Percentiles rank a stretch among this genome's conserved stretches.
These are phyloP conservation scores for Theocolax elegans DNA, from an alignment of 1,140 invertebrate genomes.

Conservation along the genomic window DNA sequence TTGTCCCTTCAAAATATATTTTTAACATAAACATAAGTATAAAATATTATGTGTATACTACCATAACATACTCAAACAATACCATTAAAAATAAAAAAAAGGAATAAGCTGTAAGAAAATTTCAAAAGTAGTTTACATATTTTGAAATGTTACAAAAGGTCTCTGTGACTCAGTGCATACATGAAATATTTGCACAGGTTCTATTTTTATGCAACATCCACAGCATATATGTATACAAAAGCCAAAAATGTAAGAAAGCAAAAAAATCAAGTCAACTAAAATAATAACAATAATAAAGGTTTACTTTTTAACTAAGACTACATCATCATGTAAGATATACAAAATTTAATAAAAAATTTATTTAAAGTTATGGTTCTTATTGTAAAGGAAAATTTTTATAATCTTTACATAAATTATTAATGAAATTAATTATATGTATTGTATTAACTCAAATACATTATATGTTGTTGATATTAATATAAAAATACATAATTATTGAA, in stretches of 20 bases:
- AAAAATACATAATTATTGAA: too few relatives aligned
- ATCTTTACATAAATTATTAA: too few relatives aligned
- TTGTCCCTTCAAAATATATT: neutral
- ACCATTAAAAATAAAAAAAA: neutral
- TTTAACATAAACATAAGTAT: neutral
- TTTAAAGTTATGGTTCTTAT: too few relatives aligned
- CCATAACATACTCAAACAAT: neutral
- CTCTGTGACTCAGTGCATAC: slow-evolving; percentile 11
- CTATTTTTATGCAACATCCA: slow-evolving; percentile 21
- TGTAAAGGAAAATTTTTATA: neutral
- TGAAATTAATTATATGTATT: too few relatives aligned
- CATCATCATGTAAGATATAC: too few relatives aligned
- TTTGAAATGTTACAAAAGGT: slow-evolving; percentile 12
- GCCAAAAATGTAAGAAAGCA: slow-evolving; percentile 19
- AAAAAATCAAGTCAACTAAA: slow-evolving; percentile 10
- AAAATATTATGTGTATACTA: neutral
- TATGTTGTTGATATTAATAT: too few relatives aligned
- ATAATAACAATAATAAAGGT: neutral
- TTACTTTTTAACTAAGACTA: neutral
- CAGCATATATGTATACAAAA: neutral
- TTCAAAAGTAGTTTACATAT: neutral
- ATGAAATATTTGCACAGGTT: slow-evolving; percentile 22
- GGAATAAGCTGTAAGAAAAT: neutral
- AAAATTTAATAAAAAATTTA: too few relatives aligned
- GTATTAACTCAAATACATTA: too few relatives aligned